Evolutionary conservation across 2,113 vertebrate species (phyloP).

Genomic region (Myiozetetes cayanensis): DNA sequence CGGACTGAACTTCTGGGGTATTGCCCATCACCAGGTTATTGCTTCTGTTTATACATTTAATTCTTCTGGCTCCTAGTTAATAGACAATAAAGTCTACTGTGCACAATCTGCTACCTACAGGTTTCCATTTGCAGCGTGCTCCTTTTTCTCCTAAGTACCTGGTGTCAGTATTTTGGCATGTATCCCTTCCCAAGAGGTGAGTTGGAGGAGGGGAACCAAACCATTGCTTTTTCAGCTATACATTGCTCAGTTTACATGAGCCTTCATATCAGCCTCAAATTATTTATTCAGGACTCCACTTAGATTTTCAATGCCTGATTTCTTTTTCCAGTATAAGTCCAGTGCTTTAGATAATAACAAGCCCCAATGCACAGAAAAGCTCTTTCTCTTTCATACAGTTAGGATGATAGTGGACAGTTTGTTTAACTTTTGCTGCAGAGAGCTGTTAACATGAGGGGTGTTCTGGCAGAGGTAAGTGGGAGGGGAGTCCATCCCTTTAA

Average conservation of each 20-base stretch:
- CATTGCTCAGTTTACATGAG: neutral
- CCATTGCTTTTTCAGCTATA: neutral
- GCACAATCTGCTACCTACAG: neutral
- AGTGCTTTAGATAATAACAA: neutral
- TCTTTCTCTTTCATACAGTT: neutral
- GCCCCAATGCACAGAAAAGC: neutral
- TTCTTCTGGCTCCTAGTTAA: neutral
- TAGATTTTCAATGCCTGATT: neutral
- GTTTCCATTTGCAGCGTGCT: neutral
- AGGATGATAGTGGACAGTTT: neutral
- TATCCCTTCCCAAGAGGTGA: neutral
- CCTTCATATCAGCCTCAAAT: neutral
- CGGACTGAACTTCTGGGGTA: neutral
- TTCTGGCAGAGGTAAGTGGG: neutral
- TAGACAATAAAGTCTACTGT: neutral
- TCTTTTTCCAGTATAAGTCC: neutral
- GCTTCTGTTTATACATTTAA: neutral
- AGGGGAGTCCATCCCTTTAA: neutral
- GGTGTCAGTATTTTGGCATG: neutral
- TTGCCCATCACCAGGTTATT: neutral
- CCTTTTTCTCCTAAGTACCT: neutral
- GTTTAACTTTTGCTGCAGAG: neutral
- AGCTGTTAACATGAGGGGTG: neutral
- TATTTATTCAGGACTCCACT: slow-evolving; percentile 22
- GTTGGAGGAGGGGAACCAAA: neutral